Evolutionary conservation across 2,888 invertebrate species (phyloP).

Genomic region (Lasioglossum leucozonium): DNA sequence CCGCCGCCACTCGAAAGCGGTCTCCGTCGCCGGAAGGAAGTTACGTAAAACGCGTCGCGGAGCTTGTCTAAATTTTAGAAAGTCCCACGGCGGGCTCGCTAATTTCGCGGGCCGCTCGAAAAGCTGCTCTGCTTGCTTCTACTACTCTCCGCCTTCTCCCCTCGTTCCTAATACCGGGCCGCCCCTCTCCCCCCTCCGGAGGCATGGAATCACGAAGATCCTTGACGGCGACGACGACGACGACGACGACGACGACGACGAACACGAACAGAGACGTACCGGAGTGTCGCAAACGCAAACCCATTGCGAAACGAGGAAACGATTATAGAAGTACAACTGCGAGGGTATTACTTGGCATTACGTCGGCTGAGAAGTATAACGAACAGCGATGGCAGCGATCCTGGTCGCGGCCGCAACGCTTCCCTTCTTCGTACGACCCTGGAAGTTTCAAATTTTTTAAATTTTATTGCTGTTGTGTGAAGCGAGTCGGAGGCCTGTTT

Average conservation of each 20-base stretch:
- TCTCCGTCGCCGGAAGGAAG: slow-evolving; percentile 36
- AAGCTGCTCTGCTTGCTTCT: neutral
- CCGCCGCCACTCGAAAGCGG: slow-evolving; percentile 32
- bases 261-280: neutral
- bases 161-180: neutral
- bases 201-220: neutral
- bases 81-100: slow-evolving; percentile 19
- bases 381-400: neutral
- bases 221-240: slow-evolving; percentile 9
- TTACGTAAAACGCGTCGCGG: slow-evolving; percentile 36
- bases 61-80: slow-evolving; percentile 46
- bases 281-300: slow-evolving; percentile 55
- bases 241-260: slow-evolving; percentile 9
- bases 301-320: slow-evolving; percentile 78
- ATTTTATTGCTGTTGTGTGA: too few species aligned
- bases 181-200: neutral
- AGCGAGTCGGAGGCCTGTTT: too few species aligned
- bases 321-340: slow-evolving; percentile 74
- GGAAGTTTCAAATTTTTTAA: neutral
- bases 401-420: neutral
- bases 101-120: slow-evolving; percentile 11
- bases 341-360: slow-evolving; percentile 50
- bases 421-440: too few species aligned
- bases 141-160: neutral
- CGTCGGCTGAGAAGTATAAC: slow-evolving; percentile 65